Evolutionary conservation across 2,888 invertebrate genomes (phyloP).

Genomic region (Leptinotarsa juncta): DNA sequence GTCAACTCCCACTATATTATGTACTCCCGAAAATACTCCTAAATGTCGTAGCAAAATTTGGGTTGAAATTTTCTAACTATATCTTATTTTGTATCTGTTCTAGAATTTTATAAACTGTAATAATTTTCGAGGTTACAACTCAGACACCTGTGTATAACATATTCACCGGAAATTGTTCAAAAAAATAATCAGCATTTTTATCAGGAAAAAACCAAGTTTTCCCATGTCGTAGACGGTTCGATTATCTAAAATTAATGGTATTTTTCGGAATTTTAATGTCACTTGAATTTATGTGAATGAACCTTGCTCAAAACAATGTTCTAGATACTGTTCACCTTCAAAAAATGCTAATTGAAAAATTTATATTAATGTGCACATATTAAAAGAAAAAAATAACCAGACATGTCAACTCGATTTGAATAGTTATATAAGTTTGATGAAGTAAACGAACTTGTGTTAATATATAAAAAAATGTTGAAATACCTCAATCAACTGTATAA

Average conservation of each 20-base stretch:
- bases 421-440: conserved; percentile 9
- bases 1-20: neutral
- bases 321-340: conserved; percentile 46
- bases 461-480: neutral
- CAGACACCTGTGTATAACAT: neutral
- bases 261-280: conserved; percentile 38
- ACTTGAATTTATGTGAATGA: conserved; percentile 44
- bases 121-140: neutral
- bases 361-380: conserved; percentile 32
- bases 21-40: neutral
- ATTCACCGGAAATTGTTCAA: conserved; percentile 1
- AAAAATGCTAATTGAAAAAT: conserved; percentile 42
- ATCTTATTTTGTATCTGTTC: neutral
- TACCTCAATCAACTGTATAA: neutral
- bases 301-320: conserved; percentile 36
- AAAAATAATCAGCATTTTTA: neutral
- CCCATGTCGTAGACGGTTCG: neutral
- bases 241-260: conserved; percentile 6
- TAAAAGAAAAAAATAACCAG: neutral
- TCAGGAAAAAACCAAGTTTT: neutral
- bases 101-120: neutral
- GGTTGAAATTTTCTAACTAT: too few relatives aligned
- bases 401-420: conserved; percentile 4
- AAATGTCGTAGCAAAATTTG: too few relatives aligned
- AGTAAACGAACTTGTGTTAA: neutral